Conservation (phyloP, 2,797 vertebrate species). For the Sus cebifrons region DNA sequence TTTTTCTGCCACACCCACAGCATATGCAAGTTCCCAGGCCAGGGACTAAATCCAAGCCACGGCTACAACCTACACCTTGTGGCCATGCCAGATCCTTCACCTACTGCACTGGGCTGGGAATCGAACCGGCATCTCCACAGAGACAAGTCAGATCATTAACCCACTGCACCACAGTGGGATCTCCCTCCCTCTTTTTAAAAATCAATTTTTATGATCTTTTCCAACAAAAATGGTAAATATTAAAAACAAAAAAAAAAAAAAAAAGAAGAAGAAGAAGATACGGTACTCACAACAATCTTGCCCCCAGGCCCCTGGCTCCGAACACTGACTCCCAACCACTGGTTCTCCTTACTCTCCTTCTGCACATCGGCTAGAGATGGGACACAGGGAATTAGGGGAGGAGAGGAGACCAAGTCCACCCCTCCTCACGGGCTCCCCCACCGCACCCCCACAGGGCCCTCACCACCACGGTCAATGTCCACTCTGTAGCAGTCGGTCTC, state of each 20-base stretch:
- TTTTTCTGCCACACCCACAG: too few species aligned
- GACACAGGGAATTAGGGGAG: conserved; percentile 55
- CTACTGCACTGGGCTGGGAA: too few species aligned
- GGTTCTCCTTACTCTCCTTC: conserved; percentile 97
- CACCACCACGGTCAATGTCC: conserved; percentile 95
- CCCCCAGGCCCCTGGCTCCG: conserved; percentile 97
- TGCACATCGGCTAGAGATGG: conserved; percentile 90
- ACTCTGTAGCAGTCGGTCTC: conserved; percentile 95
- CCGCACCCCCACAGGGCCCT: background rate
- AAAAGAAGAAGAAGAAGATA: background rate
- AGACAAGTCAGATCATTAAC: too few species aligned
- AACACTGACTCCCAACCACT: conserved; percentile 97
- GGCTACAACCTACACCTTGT: too few species aligned
- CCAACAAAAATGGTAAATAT: conserved; percentile 6
- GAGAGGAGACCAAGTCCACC: conserved; percentile 42
- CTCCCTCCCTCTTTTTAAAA: conserved; percentile 15
- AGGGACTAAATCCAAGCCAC: too few species aligned
- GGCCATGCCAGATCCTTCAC: too few species aligned
- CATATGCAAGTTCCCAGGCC: too few species aligned
- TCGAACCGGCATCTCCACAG: too few species aligned
- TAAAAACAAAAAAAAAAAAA: background rate
- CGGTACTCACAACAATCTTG: conserved; percentile 94
- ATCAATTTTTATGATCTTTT: conserved; percentile 19
- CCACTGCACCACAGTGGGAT: too few species aligned
- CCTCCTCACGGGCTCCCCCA: background rate